A percentile compares a stretch with the other conserved stretches of the same genome.
Conservation (phyloP, 2,888 invertebrate genomes). For the Stenodema calcarata region DNA sequence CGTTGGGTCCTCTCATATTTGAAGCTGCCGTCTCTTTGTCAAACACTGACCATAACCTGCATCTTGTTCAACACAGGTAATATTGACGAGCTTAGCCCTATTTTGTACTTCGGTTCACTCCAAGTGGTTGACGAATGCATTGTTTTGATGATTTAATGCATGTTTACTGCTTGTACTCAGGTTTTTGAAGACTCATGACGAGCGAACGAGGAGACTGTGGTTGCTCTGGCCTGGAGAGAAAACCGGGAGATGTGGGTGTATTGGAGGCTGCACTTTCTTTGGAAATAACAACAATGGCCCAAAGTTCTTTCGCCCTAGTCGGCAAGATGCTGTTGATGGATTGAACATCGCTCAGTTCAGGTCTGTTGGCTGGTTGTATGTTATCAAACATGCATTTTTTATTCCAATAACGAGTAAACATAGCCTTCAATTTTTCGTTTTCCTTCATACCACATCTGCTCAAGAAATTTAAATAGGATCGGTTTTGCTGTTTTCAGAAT, state of each 20-base stretch:
- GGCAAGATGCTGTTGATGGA: conserved; percentile 80
- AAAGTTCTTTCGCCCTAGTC: conserved; percentile 85
- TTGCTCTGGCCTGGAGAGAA: conserved; percentile 86
- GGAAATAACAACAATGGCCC: conserved; percentile 89
- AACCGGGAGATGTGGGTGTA: conserved; percentile 88
- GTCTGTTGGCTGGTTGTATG: conserved; percentile 58
- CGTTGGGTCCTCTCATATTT: conserved; percentile 87
- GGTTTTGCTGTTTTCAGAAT: conserved; percentile 64
- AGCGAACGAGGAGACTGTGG: conserved; percentile 85
- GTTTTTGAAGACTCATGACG: conserved; percentile 82
- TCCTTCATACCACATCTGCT: background rate
- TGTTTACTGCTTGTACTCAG: no score
- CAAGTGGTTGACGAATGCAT: no score
- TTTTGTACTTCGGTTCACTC: no score
- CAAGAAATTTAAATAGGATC: background rate
- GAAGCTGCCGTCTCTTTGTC: conserved; percentile 87
- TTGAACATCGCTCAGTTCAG: conserved; percentile 81
- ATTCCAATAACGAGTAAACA: background rate
- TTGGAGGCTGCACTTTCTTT: conserved; percentile 94
- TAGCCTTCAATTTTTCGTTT: conserved; percentile 6
- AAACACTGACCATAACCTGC: conserved; percentile 77
- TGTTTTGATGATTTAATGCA: no score
- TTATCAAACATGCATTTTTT: background rate
- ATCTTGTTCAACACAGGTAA: conserved; percentile 79
- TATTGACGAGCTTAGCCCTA: no score